Conservation (phyloP, 2,113 vertebrate genomes). For the Ranitomeya imitator region DNA sequence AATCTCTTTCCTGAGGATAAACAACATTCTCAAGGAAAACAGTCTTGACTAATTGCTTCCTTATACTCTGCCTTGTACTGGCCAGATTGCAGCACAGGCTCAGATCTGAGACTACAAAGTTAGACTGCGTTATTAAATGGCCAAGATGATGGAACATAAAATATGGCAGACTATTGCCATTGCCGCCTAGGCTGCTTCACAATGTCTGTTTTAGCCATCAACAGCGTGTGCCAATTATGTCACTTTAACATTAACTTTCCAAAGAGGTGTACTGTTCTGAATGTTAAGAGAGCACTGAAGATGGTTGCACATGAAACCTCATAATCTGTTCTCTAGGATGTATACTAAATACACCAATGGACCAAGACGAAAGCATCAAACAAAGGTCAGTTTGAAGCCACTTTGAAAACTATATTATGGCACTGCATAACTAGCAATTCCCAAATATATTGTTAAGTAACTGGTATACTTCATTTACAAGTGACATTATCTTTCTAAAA, state of each 20-base stretch:
- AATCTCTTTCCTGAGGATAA: constrained; percentile 17
- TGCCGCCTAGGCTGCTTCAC: background rate
- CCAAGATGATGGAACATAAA: background rate
- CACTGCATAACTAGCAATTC: background rate
- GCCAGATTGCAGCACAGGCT: background rate
- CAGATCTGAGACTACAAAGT: background rate
- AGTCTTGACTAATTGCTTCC: constrained; percentile 49
- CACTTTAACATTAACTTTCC: background rate
- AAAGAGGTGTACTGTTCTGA: background rate
- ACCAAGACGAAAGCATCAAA: no score
- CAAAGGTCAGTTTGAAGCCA: no score
- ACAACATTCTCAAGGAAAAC: constrained; percentile 40
- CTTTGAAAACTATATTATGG: background rate
- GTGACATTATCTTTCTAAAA: background rate
- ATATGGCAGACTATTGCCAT: background rate
- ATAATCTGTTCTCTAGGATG: background rate
- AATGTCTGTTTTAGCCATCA: background rate
- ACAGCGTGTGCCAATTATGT: background rate
- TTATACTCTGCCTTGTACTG: constrained; percentile 1
- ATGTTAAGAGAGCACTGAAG: background rate
- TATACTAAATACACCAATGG: no score
- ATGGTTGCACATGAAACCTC: background rate
- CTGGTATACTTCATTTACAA: background rate
- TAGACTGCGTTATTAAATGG: background rate
- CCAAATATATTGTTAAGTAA: background rate